Base-by-base conservation (phyloP, 2,888 invertebrate species). In the Spisula solida region DNA sequence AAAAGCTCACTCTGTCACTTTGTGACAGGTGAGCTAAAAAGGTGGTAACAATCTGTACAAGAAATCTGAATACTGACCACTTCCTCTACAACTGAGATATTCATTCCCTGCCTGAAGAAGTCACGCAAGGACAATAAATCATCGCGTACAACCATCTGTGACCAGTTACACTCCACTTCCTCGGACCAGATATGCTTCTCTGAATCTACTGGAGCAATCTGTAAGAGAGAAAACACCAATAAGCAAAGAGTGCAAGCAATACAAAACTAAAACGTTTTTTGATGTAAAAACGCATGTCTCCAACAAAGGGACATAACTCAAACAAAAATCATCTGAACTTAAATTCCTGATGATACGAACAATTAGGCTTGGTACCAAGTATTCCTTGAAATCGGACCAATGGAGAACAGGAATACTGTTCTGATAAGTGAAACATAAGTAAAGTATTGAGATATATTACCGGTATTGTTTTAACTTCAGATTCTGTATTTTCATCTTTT, bases 91-190 rank as follows among this genome's bases (percentile, higher is more conserved):
- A 96, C 94, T 51, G 93, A 91, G 56, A 96, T 93, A 29, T 95
- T 94, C 95, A 96, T 96, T 82, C 96, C 96, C 82, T 95, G 91
- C 70, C 94, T 95, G 81, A 96, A 94, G 92, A 96, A 96, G 88
- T 96, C 94, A 79, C 96, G 88, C 34, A 96, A 93, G 8, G 91
- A 88, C 0, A 95, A 90, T 25, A 96, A 94, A 87, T 96, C 95
- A 90, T 95, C 95, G 18, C 95, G 70, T 4, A 92, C 87, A 29
- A 95, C 92, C 41, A 92, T 91, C 48, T 92, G 92, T 29, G 92
- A 90, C 96, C 96, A 96, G 90, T 96, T 94, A 25, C 95, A 85
- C 79, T 95, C 94, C 14, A 96, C 92, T 31, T 96, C 95, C 81
- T 96, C 95, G 1, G 93, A 93, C 96, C 96, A 96, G 8, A 92